A percentile compares a stretch with the other conserved stretches of the same genome.
phyloP scores from a whole-genome alignment of 30 jellyfish, hydroid and myxozoan genomes.

The Phacellophora camtschatica region DNA sequence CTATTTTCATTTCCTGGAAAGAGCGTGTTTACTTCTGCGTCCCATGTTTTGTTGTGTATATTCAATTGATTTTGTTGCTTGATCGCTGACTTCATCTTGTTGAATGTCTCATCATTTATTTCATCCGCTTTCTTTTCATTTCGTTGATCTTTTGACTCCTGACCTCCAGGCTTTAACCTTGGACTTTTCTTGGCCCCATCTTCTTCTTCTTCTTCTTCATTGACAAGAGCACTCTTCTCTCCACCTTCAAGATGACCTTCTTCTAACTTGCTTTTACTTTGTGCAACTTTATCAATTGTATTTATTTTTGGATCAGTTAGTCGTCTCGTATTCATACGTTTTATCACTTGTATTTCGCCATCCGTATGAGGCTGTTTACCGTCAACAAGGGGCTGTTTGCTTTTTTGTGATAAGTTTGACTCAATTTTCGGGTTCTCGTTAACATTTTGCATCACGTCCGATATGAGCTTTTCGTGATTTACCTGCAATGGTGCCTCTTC shows the following conservation, averaged over 20 bases:
- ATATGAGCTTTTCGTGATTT: slow-evolving; percentile 3
- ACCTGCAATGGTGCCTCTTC: not conserved
- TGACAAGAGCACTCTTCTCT: not conserved
- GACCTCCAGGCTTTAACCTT: not conserved
- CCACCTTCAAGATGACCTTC: not conserved
- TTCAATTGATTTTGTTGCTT: not conserved
- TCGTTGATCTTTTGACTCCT: not conserved
- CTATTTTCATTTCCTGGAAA: slow-evolving; percentile 32
- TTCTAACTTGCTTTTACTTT: not conserved
- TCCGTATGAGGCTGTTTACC: not conserved
- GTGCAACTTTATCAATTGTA: not conserved
- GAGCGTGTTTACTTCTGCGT: slow-evolving; percentile 52
- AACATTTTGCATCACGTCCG: slow-evolving; percentile 37
- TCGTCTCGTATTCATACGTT: slow-evolving; percentile 22
- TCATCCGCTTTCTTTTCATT: not conserved
- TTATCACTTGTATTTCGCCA: slow-evolving; percentile 47
- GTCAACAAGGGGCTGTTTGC: not conserved
- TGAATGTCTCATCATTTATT: slow-evolving; percentile 11
- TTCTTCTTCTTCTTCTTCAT: not conserved
- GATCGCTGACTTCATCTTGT: slow-evolving; percentile 13
- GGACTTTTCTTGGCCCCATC: not conserved
- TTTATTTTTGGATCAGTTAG: not conserved
- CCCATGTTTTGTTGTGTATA: slow-evolving; percentile 56
- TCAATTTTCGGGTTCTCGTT: slow-evolving; percentile 34
- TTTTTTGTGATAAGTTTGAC: not conserved